Evolutionary conservation across 37 sponge, comb jelly and placozoan species (phyloP).

Genomic region (Halichondria panicea): DNA sequence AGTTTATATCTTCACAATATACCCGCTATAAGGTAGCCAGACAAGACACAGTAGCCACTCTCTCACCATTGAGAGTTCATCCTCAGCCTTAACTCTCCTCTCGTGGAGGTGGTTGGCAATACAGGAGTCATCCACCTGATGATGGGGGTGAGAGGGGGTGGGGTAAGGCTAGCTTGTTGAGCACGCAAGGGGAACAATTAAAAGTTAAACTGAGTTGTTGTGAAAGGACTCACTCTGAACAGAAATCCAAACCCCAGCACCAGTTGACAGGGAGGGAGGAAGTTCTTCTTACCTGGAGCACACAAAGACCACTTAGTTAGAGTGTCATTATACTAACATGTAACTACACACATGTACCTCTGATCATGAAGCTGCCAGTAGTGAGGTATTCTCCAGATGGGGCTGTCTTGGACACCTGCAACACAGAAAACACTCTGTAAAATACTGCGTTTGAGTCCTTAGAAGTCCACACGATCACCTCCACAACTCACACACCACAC

Average conservation of each 20-base stretch:
- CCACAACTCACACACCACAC: background rate
- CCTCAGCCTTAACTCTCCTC: conserved; percentile 54
- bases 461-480: background rate
- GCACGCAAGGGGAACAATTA: background rate
- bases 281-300: conserved; percentile 93
- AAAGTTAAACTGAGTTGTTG: background rate
- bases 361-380: conserved; percentile 99
- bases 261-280: conserved; percentile 86
- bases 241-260: conserved; percentile 89
- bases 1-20: no score
- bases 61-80: conserved; percentile 23
- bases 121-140: conserved; percentile 80
- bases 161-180: background rate
- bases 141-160: background rate
- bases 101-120: conserved; percentile 77
- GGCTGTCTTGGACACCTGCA: conserved; percentile 97
- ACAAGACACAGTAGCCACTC: background rate
- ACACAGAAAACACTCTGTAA: background rate
- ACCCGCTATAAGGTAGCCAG: background rate
- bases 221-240: conserved; percentile 74
- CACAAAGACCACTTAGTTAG: background rate
- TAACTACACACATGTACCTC: conserved; percentile 76
- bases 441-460: background rate
- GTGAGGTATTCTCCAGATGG: conserved; percentile 97
- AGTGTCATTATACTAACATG: background rate